Base-by-base conservation (phyloP, 2,113 vertebrate species). In the Euleptes europaea region DNA sequence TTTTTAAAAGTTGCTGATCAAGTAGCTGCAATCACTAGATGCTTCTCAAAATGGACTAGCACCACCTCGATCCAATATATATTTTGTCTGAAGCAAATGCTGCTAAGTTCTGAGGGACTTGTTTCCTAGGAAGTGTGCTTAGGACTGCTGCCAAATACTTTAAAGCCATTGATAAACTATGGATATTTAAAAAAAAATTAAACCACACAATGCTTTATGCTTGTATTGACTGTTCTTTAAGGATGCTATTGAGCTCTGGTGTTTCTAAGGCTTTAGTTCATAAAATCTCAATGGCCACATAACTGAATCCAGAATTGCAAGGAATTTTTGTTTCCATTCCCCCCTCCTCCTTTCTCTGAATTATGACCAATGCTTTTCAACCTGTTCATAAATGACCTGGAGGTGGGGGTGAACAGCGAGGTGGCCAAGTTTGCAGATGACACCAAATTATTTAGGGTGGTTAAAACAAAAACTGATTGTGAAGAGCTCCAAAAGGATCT, bases 11-110 rank as follows among this genome's bases (percentile, higher is more conserved):
- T 89, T 75, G 40, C 69, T 90, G 83, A 84, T 31, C 21, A 19
- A 85, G 71, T 1, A 88, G 65, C 73, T 89, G 44, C 82, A 38
- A 88, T 69, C 75, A 89, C 51, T 0, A 1, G 83, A 84, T n/a
- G 88, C 86, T 88, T 69, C 71, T 84, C 42, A 70, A 91, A 84
- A 75, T 87, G 74, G 74, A 78, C 47, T 80, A 77, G 15, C 84
- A 31, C 26, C 89, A 31, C 26, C 88, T 40, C 31, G 21, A 44
- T 60, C 54, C 54, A 13, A 13, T 2, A 11, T 31, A 42, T 60
- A 28, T 42, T 80, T 72, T 83, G 19, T 74, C 31, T 42, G 9
- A 83, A 73, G 35, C 31, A 79, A 85, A 54, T 72, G 77, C 69
- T 8, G 13, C 54, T 73, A 44, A 63, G 19, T 73, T 79, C 23